Conservation (phyloP, 1,140 invertebrate genomes). For the Sarcophaga bullata region DNA sequence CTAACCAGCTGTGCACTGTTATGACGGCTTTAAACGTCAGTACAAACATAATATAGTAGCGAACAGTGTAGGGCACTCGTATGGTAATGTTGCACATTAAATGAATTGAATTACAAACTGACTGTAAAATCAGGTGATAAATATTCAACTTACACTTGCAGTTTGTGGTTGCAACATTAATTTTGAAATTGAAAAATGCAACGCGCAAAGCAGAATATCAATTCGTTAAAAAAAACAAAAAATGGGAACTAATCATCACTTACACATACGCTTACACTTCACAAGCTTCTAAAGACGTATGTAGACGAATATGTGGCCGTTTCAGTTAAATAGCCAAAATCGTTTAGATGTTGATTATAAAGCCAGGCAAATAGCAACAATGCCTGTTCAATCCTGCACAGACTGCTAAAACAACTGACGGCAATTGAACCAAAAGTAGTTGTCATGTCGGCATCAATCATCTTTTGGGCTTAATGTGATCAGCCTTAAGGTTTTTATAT, state of each 20-base stretch:
- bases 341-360: background rate
- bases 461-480: background rate
- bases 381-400: background rate
- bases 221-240: too few species aligned
- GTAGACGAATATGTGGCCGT: background rate
- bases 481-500: conserved; percentile 18
- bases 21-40: too few species aligned
- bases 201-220: too few species aligned
- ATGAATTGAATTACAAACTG: too few species aligned
- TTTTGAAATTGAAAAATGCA: too few species aligned
- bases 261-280: background rate
- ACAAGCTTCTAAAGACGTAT: background rate
- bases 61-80: too few species aligned
- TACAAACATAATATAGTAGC: too few species aligned
- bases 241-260: background rate
- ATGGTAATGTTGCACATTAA: too few species aligned
- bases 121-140: too few species aligned
- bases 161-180: too few species aligned
- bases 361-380: background rate
- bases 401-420: background rate
- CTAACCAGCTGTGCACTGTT: too few species aligned
- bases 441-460: background rate
- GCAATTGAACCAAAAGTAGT: background rate
- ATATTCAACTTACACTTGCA: too few species aligned
- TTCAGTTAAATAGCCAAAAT: background rate